Evolutionary conservation across 1,140 invertebrate species (phyloP).

Genomic region (Brachionus calyciflorus): DNA sequence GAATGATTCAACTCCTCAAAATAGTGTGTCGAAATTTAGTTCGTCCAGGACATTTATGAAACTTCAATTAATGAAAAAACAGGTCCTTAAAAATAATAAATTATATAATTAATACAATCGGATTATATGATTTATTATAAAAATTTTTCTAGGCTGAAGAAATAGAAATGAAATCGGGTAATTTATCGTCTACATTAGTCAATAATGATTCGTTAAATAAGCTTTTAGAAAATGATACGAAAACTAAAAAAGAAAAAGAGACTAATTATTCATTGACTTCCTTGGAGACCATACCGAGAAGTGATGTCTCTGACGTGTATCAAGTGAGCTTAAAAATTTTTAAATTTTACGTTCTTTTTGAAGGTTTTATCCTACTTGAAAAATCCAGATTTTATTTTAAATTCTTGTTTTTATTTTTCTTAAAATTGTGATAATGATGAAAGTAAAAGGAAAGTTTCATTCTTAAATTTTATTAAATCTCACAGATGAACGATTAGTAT

Average conservation of each 20-base stretch:
- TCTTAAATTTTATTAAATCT: too few relatives aligned
- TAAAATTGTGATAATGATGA: too few relatives aligned
- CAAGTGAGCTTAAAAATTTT: constrained; percentile 52
- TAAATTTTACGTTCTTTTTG: too few relatives aligned
- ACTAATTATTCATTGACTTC: background rate
- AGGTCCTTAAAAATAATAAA: background rate
- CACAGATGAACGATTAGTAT: too few relatives aligned
- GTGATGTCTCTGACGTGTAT: background rate
- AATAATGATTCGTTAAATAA: background rate
- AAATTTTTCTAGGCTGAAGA: constrained; percentile 28
- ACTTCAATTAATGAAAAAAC: constrained; percentile 43
- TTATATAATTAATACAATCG: too few relatives aligned
- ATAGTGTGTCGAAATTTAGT: constrained; percentile 14
- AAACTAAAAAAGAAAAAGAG: background rate
- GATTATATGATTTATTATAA: constrained; percentile 7
- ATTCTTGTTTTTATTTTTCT: too few relatives aligned
- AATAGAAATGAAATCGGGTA: constrained; percentile 29
- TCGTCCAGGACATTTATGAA: constrained; percentile 26
- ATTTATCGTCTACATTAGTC: background rate
- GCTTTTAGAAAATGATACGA: background rate
- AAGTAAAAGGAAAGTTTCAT: too few relatives aligned
- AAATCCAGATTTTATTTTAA: too few relatives aligned
- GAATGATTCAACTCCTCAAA: constrained; percentile 9
- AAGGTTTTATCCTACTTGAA: too few relatives aligned
- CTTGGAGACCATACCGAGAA: background rate